A percentile compares a stretch with the other conserved stretches of the same genome.
Evolutionary conservation across 2,113 vertebrate genomes (phyloP).

Genomic region (Lepisosteus oculatus): DNA sequence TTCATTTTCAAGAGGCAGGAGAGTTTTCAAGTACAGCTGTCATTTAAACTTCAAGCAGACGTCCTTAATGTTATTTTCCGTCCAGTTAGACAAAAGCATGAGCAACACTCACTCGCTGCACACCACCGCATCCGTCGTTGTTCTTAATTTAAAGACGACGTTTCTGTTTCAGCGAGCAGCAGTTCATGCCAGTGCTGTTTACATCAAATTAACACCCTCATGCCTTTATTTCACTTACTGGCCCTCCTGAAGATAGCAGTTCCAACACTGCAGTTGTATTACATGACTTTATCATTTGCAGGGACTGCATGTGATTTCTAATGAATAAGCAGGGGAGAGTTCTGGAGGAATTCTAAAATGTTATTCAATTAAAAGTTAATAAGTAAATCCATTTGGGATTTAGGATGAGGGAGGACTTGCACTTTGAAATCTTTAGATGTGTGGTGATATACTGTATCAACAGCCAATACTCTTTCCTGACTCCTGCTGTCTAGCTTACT

Average conservation of each 20-base stretch:
- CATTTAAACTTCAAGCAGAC: conserved; percentile 7
- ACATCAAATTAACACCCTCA: conserved; percentile 13
- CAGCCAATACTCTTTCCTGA: too few relatives aligned
- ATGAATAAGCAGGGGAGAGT: too few relatives aligned
- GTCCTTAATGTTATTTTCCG: neutral
- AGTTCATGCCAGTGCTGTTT: conserved; percentile 4
- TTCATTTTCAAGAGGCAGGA: too few relatives aligned
- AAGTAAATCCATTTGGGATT: too few relatives aligned
- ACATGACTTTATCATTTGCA: neutral
- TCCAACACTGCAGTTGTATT: neutral
- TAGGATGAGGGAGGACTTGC: too few relatives aligned
- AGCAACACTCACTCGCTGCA: conserved; percentile 1
- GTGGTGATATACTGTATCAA: too few relatives aligned
- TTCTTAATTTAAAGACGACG: neutral
- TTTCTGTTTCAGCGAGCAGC: conserved; percentile 1
- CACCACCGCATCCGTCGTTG: neutral
- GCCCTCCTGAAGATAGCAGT: neutral
- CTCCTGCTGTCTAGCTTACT: too few relatives aligned
- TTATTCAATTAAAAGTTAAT: too few relatives aligned
- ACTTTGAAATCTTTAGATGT: too few relatives aligned
- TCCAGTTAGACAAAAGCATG: conserved; percentile 4
- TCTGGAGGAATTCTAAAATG: too few relatives aligned
- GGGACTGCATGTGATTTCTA: neutral
- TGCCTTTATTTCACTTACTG: neutral
- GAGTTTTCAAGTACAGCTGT: neutral